These are phyloP conservation scores for Zaprionus tsacasi DNA, from an alignment of 1,140 invertebrate species.

Conservation along the genomic window DNA sequence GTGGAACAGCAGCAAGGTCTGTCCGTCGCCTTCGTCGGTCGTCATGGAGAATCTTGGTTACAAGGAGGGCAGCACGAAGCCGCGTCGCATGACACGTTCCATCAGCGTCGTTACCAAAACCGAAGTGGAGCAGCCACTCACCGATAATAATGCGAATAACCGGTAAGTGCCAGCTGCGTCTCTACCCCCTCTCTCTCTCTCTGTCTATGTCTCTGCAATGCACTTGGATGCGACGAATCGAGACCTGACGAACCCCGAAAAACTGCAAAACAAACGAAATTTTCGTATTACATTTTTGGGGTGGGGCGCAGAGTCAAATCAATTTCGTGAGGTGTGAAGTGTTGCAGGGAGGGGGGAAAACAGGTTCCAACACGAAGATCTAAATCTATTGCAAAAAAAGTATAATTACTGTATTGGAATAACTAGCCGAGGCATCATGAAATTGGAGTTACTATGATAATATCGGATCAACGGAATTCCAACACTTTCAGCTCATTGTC, in stretches of 20 bases:
- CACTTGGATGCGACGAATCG: conserved; percentile 9
- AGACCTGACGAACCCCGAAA: conserved; percentile 19
- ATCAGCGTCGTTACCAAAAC: conserved; percentile 83
- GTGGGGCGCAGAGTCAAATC: conserved; percentile 14
- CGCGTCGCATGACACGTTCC: conserved; percentile 81
- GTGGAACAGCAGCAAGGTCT: conserved; percentile 36
- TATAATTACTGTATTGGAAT: not conserved
- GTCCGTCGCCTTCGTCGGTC: conserved; percentile 34
- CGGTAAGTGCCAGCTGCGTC: conserved; percentile 70
- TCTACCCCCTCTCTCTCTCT: conserved; percentile 1
- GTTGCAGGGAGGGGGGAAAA: not conserved
- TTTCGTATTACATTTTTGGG: not conserved
- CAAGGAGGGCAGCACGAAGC: conserved; percentile 83
- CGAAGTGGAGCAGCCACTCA: conserved; percentile 82
- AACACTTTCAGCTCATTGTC: conserved; percentile 5
- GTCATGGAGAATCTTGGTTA: conserved; percentile 84
- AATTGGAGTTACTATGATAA: not conserved
- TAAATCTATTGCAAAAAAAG: not conserved
- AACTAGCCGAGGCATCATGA: not conserved
- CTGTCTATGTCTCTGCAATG: conserved; percentile 29
- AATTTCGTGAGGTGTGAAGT: conserved; percentile 23
- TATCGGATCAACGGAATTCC: not conserved
- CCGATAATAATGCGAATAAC: conserved; percentile 82
- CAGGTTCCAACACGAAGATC: conserved; percentile 19
- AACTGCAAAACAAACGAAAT: conserved; percentile 8